Evolutionary conservation across 2,113 vertebrate genomes (phyloP).

Genomic region (Cinclus mexicanus): DNA sequence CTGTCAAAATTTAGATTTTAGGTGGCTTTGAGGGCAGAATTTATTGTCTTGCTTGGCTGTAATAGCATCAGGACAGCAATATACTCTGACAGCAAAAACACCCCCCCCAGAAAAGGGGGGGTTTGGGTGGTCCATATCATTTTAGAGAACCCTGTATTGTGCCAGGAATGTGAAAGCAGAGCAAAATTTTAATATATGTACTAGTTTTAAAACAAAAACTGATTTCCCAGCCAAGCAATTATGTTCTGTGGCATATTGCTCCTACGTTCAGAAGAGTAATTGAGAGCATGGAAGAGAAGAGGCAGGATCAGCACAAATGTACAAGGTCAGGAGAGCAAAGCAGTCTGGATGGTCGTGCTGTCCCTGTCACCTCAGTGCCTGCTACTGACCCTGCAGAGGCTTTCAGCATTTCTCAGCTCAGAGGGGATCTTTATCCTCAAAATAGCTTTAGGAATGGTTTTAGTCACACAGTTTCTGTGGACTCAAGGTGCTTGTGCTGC

Average conservation of each 20-base stretch:
- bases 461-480: neutral
- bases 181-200: neutral
- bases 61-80: neutral
- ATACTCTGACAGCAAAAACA: neutral
- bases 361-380: neutral
- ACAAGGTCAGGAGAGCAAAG: neutral
- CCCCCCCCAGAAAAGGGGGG: too few relatives aligned
- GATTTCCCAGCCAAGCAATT: neutral
- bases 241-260: neutral
- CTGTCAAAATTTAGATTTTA: neutral
- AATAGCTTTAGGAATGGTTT: neutral
- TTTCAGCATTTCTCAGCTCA: neutral
- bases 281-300: neutral
- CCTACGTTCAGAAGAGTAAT: neutral
- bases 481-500: neutral
- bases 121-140: fast-evolving
- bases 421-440: neutral
- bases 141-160: neutral
- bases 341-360: neutral
- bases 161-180: neutral
- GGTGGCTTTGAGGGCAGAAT: neutral
- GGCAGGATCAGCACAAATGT: neutral
- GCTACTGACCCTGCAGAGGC: neutral
- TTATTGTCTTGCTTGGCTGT: neutral
- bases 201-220: neutral